Evolutionary conservation across 2,888 invertebrate species (phyloP).

Genomic region (Eudasyphora cyanicolor): DNA sequence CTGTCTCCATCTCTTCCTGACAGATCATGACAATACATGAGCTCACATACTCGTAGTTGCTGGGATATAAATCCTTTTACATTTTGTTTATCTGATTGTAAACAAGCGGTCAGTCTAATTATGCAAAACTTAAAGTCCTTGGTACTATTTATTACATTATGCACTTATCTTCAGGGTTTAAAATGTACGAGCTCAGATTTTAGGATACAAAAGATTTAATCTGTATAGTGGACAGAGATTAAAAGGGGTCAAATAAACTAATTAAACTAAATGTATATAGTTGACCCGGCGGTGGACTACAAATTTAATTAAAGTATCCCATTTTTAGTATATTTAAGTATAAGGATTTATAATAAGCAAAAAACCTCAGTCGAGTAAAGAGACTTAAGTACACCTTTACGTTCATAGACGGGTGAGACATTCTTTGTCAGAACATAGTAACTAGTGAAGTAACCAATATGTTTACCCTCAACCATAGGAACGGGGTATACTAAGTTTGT

Average conservation of each 20-base stretch:
- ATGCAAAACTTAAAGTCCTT: not conserved
- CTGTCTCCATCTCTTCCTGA: not conserved
- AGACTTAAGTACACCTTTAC: too few species aligned
- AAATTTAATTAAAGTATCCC: not conserved
- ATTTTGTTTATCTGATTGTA: not conserved
- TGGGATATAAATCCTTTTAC: not conserved
- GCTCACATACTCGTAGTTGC: not conserved
- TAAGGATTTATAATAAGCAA: too few species aligned
- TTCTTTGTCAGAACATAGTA: too few species aligned
- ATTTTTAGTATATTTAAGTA: not conserved
- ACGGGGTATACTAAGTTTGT: too few species aligned
- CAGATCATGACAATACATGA: not conserved
- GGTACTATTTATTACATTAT: not conserved
- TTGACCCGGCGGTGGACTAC: not conserved
- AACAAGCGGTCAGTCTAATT: not conserved
- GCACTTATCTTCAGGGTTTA: not conserved
- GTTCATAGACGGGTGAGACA: too few species aligned
- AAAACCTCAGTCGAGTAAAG: too few species aligned
- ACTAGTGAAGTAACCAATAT: too few species aligned
- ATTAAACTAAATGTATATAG: not conserved
- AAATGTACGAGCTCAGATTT: not conserved
- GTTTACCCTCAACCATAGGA: too few species aligned
- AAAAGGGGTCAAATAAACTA: not conserved
- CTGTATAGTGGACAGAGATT: not conserved
- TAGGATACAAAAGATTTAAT: not conserved